Conservation (phyloP, 23 tunicate genomes). For the Halocynthia roretzi region DNA sequence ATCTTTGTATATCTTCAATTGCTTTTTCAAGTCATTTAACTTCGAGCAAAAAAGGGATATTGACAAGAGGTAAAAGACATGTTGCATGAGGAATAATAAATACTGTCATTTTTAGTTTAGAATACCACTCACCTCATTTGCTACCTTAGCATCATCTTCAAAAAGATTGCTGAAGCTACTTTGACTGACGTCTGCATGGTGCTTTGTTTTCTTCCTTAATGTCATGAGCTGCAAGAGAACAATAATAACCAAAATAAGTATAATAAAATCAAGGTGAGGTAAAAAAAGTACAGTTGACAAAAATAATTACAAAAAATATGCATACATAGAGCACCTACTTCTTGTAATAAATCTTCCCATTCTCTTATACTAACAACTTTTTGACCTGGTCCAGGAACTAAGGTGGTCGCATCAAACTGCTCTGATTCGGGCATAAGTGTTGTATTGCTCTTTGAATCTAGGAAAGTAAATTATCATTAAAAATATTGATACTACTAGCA, state of each 20-base stretch:
- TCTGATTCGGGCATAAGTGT: background rate
- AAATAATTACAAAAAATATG: too few species aligned
- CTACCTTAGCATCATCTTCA: conserved; percentile 18
- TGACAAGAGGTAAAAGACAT: background rate
- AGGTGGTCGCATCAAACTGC: background rate
- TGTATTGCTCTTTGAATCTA: background rate
- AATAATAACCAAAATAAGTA: too few species aligned
- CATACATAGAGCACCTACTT: background rate
- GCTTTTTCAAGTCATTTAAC: conserved; percentile 6
- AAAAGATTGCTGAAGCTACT: background rate
- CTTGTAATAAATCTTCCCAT: conserved; percentile 2
- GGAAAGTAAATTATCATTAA: too few species aligned
- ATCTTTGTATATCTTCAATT: background rate
- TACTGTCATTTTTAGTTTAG: too few species aligned
- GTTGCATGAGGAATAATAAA: too few species aligned
- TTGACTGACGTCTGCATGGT: background rate
- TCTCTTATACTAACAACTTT: conserved; percentile 1
- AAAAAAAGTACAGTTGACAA: too few species aligned
- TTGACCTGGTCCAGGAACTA: conserved; percentile 8
- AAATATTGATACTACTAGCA: background rate
- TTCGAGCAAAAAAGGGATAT: background rate
- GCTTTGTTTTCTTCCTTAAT: background rate
- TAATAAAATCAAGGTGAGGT: too few species aligned
- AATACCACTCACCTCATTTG: background rate
- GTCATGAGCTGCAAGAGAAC: conserved; percentile 6